A percentile compares a stretch with the other conserved stretches of the same genome.
phyloP scores from a whole-genome alignment of 2,888 invertebrate species.

The Drosophila percnosoma region DNA sequence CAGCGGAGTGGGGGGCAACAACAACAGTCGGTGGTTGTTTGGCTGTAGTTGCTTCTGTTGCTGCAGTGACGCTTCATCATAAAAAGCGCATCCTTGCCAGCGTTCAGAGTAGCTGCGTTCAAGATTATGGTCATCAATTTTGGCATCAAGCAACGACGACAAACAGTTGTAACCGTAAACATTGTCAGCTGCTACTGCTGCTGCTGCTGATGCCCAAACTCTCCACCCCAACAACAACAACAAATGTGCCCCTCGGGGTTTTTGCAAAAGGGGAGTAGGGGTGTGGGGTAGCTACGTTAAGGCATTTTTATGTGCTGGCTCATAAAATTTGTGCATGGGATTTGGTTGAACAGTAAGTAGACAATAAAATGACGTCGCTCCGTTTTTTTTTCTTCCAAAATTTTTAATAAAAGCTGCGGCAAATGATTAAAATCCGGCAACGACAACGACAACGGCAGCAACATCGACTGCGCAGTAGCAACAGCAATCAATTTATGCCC shows the following conservation, averaged over 20 bases:
- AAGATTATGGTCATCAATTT: conserved; percentile 84
- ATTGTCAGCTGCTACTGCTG: conserved; percentile 66
- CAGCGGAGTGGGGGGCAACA: conserved; percentile 34
- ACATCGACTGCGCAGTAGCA: conserved; percentile 40
- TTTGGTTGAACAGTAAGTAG: conserved; percentile 75
- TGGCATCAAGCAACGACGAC: conserved; percentile 76
- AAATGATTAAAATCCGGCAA: conserved; percentile 72
- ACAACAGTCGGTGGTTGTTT: conserved; percentile 28
- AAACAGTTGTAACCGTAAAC: conserved; percentile 77
- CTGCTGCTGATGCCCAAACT: conserved; percentile 1
- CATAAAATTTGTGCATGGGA: conserved; percentile 81
- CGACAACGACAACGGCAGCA: conserved; percentile 40
- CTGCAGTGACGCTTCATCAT: conserved; percentile 74
- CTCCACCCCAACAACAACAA: conserved; percentile 40
- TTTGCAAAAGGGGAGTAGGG: conserved; percentile 37
- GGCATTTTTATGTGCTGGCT: conserved; percentile 76
- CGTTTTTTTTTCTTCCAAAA: conserved; percentile 34
- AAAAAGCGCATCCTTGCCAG: conserved; percentile 77
- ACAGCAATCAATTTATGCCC: conserved; percentile 72
- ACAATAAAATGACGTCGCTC: conserved; percentile 79
- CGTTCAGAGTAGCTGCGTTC: conserved; percentile 55
- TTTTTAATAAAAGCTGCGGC: conserved; percentile 75
- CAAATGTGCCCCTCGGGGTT: conserved; percentile 75
- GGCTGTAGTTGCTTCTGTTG: conserved; percentile 42
- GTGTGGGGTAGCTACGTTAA: conserved; percentile 41